Conservation (phyloP, 2,113 vertebrate genomes). For the Antechinus stuartii region DNA sequence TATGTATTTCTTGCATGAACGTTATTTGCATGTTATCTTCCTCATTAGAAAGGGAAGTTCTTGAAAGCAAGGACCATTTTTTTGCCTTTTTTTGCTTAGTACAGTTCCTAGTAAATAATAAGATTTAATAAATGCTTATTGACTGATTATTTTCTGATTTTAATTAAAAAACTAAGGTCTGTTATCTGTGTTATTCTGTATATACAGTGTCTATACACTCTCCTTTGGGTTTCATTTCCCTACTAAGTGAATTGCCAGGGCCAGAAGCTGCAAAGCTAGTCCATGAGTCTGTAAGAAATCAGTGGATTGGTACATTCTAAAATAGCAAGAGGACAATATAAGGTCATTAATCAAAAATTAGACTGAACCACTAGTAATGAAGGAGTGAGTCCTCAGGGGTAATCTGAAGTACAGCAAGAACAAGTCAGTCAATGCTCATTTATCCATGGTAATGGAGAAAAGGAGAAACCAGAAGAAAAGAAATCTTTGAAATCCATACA, state of each 20-base stretch:
- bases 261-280: not conserved
- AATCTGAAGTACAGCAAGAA: slow-evolving; percentile 9
- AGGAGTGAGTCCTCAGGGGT: not conserved
- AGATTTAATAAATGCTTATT: not conserved
- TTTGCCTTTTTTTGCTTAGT: not conserved
- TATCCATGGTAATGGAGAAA: not conserved
- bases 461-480: slow-evolving; percentile 9
- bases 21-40: not conserved
- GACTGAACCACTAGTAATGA: not conserved
- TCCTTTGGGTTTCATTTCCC: not conserved
- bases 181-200: slow-evolving; percentile 40
- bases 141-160: not conserved
- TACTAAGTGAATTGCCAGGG: not conserved
- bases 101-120: not conserved
- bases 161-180: slow-evolving; percentile 27
- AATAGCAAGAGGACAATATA: not conserved
- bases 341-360: not conserved
- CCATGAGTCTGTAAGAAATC: not conserved
- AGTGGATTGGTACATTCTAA: not conserved
- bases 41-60: not conserved
- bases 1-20: not conserved
- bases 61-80: not conserved
- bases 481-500: slow-evolving; percentile 29
- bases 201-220: not conserved
- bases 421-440: slow-evolving; percentile 32